Conservation (phyloP, 2,797 vertebrate species). For the Pantherophis vulpinus region DNA sequence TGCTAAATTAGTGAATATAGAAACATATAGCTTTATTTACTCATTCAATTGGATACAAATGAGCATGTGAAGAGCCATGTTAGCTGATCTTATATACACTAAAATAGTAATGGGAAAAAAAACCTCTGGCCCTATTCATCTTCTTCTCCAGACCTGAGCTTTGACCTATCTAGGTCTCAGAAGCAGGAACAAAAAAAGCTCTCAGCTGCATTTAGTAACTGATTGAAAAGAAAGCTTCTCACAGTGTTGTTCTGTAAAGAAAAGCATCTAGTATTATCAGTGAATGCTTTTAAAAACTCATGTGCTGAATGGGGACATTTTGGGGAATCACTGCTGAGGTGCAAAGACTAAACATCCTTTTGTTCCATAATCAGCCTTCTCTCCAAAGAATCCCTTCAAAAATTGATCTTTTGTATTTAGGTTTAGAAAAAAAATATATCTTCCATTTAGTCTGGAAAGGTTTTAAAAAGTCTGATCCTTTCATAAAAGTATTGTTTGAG, state of each 20-base stretch:
- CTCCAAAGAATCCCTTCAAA: background rate
- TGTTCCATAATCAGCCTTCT: background rate
- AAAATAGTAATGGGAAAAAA: background rate
- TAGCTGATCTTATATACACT: background rate
- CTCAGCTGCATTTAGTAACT: background rate
- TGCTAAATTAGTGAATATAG: background rate
- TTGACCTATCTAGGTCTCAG: background rate
- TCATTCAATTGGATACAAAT: background rate
- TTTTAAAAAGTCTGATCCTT: background rate
- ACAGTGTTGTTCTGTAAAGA: background rate
- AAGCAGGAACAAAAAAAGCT: background rate
- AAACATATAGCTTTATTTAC: background rate
- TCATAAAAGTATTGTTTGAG: background rate
- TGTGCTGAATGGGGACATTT: background rate
- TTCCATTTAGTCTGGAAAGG: background rate
- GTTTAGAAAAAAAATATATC: background rate
- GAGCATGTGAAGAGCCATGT: background rate
- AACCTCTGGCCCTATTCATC: background rate
- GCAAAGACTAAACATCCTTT: background rate
- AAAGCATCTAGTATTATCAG: background rate
- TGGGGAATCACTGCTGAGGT: background rate
- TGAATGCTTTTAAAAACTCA: background rate
- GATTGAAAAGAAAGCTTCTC: background rate
- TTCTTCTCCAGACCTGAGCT: background rate
- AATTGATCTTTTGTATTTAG: background rate